Conservation (phyloP, 2,113 vertebrate species). For the Athene cunicularia region DNA sequence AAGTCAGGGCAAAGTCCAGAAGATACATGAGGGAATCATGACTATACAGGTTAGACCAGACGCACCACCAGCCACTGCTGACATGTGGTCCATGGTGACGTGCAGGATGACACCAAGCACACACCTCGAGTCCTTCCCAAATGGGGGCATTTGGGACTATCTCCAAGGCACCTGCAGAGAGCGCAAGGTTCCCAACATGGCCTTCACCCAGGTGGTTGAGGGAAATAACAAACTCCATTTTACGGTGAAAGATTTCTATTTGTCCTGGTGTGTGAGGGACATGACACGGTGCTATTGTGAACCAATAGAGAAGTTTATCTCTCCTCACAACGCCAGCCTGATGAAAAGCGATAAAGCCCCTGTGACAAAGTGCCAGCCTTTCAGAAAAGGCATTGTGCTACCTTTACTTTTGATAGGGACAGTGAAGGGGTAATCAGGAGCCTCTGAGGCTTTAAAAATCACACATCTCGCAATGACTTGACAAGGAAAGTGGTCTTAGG, state of each 20-base stretch:
- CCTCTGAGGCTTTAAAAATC: not conserved
- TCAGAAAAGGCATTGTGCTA: not conserved
- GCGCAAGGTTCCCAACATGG: not conserved
- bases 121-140: not conserved
- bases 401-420: not conserved
- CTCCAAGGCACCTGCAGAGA: not conserved
- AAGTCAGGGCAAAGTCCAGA: not conserved
- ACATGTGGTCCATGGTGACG: fast-evolving
- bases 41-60: not conserved
- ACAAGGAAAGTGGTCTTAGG: fast-evolving
- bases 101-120: fast-evolving
- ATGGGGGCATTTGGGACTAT: not conserved
- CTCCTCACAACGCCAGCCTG: not conserved
- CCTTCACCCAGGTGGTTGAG: not conserved
- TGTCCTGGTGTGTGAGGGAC: not conserved
- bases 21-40: fast-evolving
- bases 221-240: not conserved
- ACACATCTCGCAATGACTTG: not conserved
- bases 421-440: not conserved
- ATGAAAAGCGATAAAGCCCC: not conserved
- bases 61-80: fast-evolving
- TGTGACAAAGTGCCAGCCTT: not conserved
- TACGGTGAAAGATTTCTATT: not conserved
- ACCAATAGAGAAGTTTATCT: not conserved
- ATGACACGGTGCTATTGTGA: not conserved